Evolutionary conservation across 2,797 vertebrate species (phyloP).

Genomic region (Crocidura indochinensis): DNA sequence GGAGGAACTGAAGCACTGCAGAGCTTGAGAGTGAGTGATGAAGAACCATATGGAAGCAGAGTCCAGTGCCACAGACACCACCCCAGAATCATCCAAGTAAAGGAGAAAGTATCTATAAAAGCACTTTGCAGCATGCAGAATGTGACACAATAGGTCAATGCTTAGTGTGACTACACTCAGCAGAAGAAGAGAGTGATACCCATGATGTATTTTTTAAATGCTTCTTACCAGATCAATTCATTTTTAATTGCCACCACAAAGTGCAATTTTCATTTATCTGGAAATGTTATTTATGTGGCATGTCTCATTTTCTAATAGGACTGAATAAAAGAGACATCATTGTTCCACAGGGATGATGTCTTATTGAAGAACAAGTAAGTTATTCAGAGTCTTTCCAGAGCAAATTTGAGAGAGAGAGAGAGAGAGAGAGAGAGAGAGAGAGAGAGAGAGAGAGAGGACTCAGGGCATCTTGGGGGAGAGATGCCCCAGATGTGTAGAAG

Average conservation of each 20-base stretch:
- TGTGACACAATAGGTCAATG: background rate
- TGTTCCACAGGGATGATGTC: slow-evolving; percentile 62
- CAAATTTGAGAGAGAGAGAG: slow-evolving; percentile 7
- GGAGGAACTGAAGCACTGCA: background rate
- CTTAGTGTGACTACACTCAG: background rate
- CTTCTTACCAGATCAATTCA: slow-evolving; percentile 51
- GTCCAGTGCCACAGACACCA: background rate
- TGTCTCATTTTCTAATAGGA: slow-evolving; percentile 67
- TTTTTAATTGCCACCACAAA: slow-evolving; percentile 67
- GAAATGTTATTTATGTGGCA: slow-evolving; percentile 63
- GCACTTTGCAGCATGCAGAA: background rate
- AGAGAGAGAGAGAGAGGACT: slow-evolving; percentile 41
- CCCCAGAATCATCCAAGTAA: slow-evolving; percentile 28
- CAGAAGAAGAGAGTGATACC: background rate
- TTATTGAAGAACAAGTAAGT: slow-evolving; percentile 73
- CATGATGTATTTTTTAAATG: slow-evolving; percentile 48
- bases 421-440: background rate
- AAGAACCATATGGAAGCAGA: background rate
- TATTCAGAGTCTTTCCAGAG: slow-evolving; percentile 72
- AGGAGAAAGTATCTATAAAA: slow-evolving; percentile 20
- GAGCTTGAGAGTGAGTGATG: background rate
- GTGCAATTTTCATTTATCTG: slow-evolving; percentile 69
- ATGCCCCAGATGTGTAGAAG: slow-evolving; percentile 16
- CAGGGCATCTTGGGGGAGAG: background rate
- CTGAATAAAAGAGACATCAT: slow-evolving; percentile 71